A percentile compares a stretch with the other conserved stretches of the same genome.
phyloP scores from a whole-genome alignment of 2,113 vertebrate species.

The Pseudorasbora parva region DNA sequence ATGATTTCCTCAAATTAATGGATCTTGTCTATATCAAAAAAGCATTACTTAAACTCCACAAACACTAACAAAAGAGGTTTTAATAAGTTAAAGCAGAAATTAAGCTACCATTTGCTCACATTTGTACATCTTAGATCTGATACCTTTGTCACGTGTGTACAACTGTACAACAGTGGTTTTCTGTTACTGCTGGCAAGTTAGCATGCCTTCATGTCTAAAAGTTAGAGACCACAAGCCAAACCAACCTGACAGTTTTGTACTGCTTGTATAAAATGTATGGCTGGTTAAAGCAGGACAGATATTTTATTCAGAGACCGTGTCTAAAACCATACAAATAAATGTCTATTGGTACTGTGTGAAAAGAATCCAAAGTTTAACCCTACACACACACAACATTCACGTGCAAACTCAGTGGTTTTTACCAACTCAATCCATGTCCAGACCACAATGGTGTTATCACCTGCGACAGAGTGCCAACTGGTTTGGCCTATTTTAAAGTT shows the following conservation, averaged over 20 bases:
- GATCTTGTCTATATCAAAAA: too few species aligned
- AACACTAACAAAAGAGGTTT: too few species aligned
- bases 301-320: too few species aligned
- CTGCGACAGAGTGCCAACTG: neutral
- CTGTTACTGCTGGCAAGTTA: neutral
- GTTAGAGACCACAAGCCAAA: neutral
- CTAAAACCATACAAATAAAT: neutral
- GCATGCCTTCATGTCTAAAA: neutral
- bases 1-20: too few species aligned
- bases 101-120: too few species aligned
- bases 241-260: neutral
- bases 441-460: neutral
- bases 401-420: conserved; percentile 1
- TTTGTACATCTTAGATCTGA: neutral
- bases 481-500: neutral
- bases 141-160: neutral
- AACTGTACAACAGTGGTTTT: neutral
- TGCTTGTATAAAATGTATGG: neutral
- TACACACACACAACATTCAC: neutral
- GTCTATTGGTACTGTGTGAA: neutral
- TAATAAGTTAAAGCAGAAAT: neutral
- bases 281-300: neutral
- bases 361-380: neutral
- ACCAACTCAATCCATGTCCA: neutral
- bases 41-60: too few species aligned